A percentile compares a stretch with the other conserved stretches of the same genome.
Evolutionary conservation across 2,113 vertebrate genomes (phyloP).

Genomic region (Ageneiosus marmoratus): DNA sequence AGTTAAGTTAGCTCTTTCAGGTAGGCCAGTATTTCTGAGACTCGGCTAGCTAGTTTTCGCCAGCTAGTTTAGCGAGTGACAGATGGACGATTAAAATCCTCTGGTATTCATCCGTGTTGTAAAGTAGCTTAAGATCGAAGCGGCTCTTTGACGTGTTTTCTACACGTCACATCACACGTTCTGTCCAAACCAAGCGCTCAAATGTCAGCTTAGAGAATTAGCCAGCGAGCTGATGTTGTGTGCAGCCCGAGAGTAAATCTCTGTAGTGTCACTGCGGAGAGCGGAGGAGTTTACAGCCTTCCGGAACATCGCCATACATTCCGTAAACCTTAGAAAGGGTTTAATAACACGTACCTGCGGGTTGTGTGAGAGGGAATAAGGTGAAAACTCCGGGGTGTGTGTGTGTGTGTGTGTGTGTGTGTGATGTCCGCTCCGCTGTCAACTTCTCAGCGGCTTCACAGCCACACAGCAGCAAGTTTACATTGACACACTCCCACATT

Average conservation of each 20-base stretch:
- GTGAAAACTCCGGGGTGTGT: background rate
- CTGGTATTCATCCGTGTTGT: background rate
- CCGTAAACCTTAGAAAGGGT: too few species aligned
- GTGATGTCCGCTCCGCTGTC: background rate
- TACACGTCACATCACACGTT: background rate
- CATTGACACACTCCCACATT: too few species aligned
- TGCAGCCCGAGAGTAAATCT: background rate
- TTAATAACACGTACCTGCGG: background rate
- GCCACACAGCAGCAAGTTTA: background rate
- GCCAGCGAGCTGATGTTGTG: background rate
- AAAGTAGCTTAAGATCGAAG: background rate
- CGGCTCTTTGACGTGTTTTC: background rate
- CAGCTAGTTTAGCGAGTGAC: background rate
- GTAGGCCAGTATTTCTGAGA: background rate
- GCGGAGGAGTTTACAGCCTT: background rate
- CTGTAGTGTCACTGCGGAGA: too few species aligned
- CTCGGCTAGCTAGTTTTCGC: slow-evolving; percentile 5
- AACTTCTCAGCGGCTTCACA: too few species aligned
- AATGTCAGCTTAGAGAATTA: background rate
- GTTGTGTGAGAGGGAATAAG: background rate
- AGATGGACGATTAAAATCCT: slow-evolving; percentile 4
- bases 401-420: background rate
- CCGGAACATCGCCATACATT: too few species aligned
- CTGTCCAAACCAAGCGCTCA: too few species aligned
- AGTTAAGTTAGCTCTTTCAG: background rate